A percentile compares a stretch with the other conserved stretches of the same genome.
phyloP scores from a whole-genome alignment of 2,113 vertebrate species.

The Cromileptes altivelis region DNA sequence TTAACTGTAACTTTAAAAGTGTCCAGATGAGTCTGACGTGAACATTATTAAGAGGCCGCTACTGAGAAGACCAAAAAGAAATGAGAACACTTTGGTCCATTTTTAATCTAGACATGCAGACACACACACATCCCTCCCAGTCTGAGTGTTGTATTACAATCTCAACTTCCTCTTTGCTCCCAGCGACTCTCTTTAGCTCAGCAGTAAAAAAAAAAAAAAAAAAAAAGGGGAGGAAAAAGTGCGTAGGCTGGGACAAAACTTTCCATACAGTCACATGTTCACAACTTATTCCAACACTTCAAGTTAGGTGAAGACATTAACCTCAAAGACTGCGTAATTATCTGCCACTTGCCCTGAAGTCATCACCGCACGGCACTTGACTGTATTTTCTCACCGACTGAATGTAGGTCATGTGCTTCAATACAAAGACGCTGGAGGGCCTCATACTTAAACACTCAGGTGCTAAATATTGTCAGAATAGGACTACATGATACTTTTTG shows the following conservation, averaged over 20 bases:
- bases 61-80: conserved; percentile 7
- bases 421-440: neutral
- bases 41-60: neutral
- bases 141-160: conserved; percentile 25
- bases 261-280: neutral
- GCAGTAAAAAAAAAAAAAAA: neutral
- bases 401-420: neutral
- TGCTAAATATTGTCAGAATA: neutral
- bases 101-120: conserved; percentile 8
- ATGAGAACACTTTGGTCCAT: conserved; percentile 31
- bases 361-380: neutral
- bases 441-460: neutral
- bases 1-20: conserved; percentile 4
- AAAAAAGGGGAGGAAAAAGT: neutral
- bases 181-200: conserved; percentile 10
- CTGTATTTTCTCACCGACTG: neutral
- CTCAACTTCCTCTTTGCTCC: conserved; percentile 32
- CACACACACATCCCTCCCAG: neutral
- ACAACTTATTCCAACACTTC: neutral
- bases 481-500: conserved; percentile 5
- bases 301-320: neutral
- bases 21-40: conserved; percentile 2
- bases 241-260: neutral
- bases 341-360: neutral
- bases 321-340: neutral